Base-by-base conservation (phyloP, 2,888 invertebrate species). In the Heteropelma amictum region DNA sequence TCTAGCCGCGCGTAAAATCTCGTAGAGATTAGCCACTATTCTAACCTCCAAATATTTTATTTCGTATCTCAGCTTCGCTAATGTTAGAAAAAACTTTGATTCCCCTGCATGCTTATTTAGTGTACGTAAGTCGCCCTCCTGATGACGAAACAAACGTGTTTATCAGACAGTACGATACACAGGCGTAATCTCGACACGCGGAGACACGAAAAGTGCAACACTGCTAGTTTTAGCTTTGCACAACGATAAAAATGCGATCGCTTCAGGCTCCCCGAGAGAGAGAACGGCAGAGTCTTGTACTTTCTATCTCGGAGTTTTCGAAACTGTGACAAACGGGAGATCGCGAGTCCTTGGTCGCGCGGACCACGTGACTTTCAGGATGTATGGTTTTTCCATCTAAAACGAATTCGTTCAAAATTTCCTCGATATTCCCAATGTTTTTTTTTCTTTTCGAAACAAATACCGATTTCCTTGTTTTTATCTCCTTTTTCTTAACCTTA, bases 261-360 rank as follows among this genome's bases (percentile, higher is more conserved):
- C n/a, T 33, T 33, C 30, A 10, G 21, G 33, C 12, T 35, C 5
- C 12, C 28, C 42, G 4, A 19, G 19, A 26, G 45, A 51, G 42
- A 54, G 51, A 53, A 38, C 23, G 54, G 12, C 21, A 6, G 8
- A 0, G 10, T 63, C 54, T 58, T n/a, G n/a, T 47, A 69, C 73
- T 74, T 74, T 74, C 73, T 68, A 73, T 58, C 54, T 54, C 10
- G 12, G 10, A 33, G 42, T 51, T 68, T 42, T n/a, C n/a, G 42
- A 35, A 33, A 26, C 12, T n/a, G 23, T 67, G 54, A 19, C 35
- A 28, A 30, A 47, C 26, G 56, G 17, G 28, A 35, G 14, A 38
- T 61, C 64, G n/a, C n/a, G 17, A 21, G 33, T 68, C 73, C 58
- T 64, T 74, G 58, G 56, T 56, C 30, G 28, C 49, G 28, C n/a